Conservation (phyloP, 2,888 invertebrate species). For the Lissocephala sabroskyi region DNA sequence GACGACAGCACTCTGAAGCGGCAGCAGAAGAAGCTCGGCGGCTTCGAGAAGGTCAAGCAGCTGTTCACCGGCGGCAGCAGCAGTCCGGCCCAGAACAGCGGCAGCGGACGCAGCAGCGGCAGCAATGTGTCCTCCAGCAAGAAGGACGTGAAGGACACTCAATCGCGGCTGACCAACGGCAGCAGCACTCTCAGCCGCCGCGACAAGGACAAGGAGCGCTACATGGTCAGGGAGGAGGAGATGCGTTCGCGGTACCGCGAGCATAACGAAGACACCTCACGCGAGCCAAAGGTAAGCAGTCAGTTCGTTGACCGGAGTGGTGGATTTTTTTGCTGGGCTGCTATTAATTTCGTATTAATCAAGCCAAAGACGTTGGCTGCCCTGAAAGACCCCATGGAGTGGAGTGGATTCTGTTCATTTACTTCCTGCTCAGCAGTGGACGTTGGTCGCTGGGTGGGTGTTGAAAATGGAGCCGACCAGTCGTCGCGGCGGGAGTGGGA, state of each 20-base stretch:
- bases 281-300: constrained; percentile 69
- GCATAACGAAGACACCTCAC: constrained; percentile 71
- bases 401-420: not conserved
- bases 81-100: constrained; percentile 77
- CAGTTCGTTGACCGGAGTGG: too few species aligned
- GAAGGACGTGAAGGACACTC: constrained; percentile 54
- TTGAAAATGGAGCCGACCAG: constrained; percentile 38
- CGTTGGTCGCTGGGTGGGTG: constrained; percentile 31
- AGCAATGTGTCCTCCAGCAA: constrained; percentile 55
- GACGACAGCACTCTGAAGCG: constrained; percentile 68
- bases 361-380: too few species aligned
- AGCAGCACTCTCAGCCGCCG: constrained; percentile 70
- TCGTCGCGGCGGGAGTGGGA: constrained; percentile 18
- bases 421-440: constrained; percentile 39
- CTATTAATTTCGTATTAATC: constrained; percentile 60
- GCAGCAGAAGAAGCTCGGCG: constrained; percentile 79
- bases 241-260: constrained; percentile 76
- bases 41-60: constrained; percentile 84
- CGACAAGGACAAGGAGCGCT: constrained; percentile 61
- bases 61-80: constrained; percentile 77
- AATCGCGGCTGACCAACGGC: constrained; percentile 41
- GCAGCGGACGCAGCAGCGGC: constrained; percentile 73
- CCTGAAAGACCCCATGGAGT: constrained; percentile 7
- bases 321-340: constrained; percentile 12
- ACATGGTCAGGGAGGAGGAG: constrained; percentile 75